Percentiles rank a stretch among this genome's conserved stretches.
Conservation (phyloP, 2,113 vertebrate species). For the Muntiacus muntjak region DNA sequence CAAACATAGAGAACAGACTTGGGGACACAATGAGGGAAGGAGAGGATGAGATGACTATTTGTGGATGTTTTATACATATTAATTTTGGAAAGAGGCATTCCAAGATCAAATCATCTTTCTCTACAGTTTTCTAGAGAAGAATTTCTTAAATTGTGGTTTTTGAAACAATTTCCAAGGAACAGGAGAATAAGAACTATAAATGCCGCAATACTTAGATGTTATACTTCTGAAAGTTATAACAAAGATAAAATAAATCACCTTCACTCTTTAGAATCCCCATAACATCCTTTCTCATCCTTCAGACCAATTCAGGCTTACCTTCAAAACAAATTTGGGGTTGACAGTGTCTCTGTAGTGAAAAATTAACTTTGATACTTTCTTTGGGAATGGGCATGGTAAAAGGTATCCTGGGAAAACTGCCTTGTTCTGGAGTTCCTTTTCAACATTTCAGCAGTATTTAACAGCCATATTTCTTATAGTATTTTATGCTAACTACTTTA, state of each 20-base stretch:
- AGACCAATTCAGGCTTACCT: not conserved
- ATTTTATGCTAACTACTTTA: not conserved
- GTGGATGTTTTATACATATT: not conserved
- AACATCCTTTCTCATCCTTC: not conserved
- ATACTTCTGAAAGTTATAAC: not conserved
- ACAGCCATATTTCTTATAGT: not conserved
- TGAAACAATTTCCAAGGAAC: not conserved
- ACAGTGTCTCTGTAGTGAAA: not conserved
- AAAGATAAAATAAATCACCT: not conserved
- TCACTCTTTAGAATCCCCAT: not conserved
- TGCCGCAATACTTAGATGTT: not conserved
- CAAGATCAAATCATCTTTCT: not conserved
- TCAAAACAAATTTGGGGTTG: not conserved
- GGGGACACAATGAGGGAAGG: not conserved
- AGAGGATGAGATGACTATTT: not conserved
- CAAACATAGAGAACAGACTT: not conserved
- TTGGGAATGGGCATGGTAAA: not conserved
- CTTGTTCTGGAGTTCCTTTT: not conserved
- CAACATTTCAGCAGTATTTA: conserved; percentile 25
- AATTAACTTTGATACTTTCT: not conserved
- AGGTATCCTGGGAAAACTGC: not conserved
- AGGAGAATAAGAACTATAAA: not conserved
- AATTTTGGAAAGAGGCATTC: not conserved
- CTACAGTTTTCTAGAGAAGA: not conserved
- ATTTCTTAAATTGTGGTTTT: not conserved